A percentile compares a stretch with the other conserved stretches of the same genome.
Conservation (phyloP, 30 jellyfish, hydroid and myxozoan species). For the Chrysaora quinquecirrha region DNA sequence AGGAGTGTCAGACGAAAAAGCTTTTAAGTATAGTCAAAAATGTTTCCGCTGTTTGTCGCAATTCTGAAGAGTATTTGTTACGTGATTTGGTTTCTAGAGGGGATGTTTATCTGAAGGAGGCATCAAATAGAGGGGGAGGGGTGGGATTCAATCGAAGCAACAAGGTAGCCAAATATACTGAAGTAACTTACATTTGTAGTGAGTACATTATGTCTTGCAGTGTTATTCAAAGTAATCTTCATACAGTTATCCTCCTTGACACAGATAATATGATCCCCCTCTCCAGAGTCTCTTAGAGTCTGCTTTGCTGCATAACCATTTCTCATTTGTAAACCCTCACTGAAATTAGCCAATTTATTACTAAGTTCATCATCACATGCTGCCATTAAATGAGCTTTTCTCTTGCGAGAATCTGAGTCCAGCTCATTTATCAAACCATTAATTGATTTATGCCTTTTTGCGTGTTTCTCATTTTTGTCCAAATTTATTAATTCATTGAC, state of each 20-base stretch:
- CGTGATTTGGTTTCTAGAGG: too few relatives aligned
- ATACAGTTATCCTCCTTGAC: conserved; percentile 34
- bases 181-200: conserved; percentile 70
- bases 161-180: too few relatives aligned
- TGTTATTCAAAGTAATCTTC: conserved; percentile 78
- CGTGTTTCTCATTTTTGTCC: conserved; percentile 16
- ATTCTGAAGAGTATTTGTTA: too few relatives aligned
- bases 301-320: conserved; percentile 36
- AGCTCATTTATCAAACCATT: conserved; percentile 22
- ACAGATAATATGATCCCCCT: conserved; percentile 68
- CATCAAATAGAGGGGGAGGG: too few relatives aligned
- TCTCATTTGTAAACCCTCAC: neutral
- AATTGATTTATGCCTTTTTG: conserved; percentile 28
- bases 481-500: conserved; percentile 70
- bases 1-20: too few relatives aligned
- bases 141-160: too few relatives aligned
- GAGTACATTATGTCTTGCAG: conserved; percentile 73
- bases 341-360: neutral
- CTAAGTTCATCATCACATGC: neutral
- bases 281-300: conserved; percentile 64
- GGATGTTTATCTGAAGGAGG: too few relatives aligned
- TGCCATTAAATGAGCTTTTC: conserved; percentile 24
- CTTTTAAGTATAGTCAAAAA: too few relatives aligned
- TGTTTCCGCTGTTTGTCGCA: too few relatives aligned
- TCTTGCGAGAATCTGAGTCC: conserved; percentile 31